Evolutionary conservation across 2,888 invertebrate genomes (phyloP).

Genomic region (Cheilosia urbana): DNA sequence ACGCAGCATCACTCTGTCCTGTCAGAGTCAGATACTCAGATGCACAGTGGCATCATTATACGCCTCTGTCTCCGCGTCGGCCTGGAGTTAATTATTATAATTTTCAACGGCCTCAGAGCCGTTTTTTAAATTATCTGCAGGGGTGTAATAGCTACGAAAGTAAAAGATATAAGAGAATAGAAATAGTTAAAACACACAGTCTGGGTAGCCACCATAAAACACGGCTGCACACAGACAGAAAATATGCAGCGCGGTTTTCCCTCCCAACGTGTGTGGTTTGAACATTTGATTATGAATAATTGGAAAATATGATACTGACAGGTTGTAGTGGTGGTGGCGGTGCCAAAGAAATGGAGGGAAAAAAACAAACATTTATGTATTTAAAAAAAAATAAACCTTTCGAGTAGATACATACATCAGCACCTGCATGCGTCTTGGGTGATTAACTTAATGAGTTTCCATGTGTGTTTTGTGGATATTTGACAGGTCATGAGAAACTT

Average conservation of each 20-base stretch:
- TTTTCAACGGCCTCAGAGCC: conserved; percentile 20
- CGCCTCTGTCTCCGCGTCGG: neutral
- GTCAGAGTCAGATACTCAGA: conserved; percentile 32
- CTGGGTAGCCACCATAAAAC: conserved; percentile 52
- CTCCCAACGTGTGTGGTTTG: conserved; percentile 66
- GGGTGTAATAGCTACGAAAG: conserved; percentile 8
- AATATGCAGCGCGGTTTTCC: conserved; percentile 1
- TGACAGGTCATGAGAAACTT: conserved; percentile 36
- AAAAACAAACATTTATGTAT: conserved; percentile 14
- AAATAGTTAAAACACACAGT: conserved; percentile 22
- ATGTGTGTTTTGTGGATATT: conserved; percentile 14
- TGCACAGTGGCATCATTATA: conserved; percentile 37
- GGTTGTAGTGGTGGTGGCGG: conserved; percentile 9
- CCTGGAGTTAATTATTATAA: conserved; percentile 53
- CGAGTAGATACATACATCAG: conserved; percentile 49
- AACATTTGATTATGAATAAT: conserved; percentile 69
- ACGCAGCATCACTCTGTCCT: conserved; percentile 8
- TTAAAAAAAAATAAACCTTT: neutral
- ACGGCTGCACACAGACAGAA: conserved; percentile 12
- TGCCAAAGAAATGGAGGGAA: neutral
- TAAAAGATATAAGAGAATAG: conserved; percentile 8
- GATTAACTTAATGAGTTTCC: conserved; percentile 64
- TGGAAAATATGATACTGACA: conserved; percentile 69
- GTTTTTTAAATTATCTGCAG: conserved; percentile 8
- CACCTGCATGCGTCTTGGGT: conserved; percentile 62